A percentile compares a stretch with the other conserved stretches of the same genome.
Evolutionary conservation across 2,113 vertebrate genomes (phyloP).

Genomic region (Fregata magnificens): DNA sequence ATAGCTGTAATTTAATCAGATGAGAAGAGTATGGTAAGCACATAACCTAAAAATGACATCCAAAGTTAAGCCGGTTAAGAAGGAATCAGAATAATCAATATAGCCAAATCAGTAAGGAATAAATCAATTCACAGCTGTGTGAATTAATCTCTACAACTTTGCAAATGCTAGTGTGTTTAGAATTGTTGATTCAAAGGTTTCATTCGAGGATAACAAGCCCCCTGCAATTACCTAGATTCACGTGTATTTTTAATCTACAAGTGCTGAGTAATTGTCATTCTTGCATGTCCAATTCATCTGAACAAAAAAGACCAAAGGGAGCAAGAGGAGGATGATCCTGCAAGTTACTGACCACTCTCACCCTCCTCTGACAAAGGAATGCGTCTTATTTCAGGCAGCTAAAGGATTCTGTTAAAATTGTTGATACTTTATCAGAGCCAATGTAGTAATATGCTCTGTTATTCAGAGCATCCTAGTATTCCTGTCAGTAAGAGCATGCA

Average conservation of each 20-base stretch:
- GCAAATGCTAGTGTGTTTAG: neutral
- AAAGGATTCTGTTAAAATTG: neutral
- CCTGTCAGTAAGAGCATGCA: neutral
- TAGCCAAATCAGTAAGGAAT: slow-evolving; percentile 17
- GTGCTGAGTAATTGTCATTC: neutral
- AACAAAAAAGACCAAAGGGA: neutral
- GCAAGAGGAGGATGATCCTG: neutral
- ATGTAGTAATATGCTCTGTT: neutral
- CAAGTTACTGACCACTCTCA: neutral
- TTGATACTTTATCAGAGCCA: neutral
- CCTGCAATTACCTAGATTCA: neutral
- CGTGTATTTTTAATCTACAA: neutral
- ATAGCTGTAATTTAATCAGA: slow-evolving; percentile 6
- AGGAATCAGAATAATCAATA: slow-evolving; percentile 32
- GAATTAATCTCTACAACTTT: slow-evolving; percentile 1
- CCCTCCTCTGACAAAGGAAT: neutral
- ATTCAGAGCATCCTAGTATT: neutral
- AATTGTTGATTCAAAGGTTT: neutral
- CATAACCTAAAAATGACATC: slow-evolving; percentile 34
- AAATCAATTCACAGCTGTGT: neutral
- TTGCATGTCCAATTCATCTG: neutral
- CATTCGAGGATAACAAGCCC: neutral
- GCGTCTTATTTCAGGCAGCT: neutral
- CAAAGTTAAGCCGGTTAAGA: slow-evolving; percentile 33
- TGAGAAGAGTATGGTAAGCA: neutral